Percentiles rank a stretch among this genome's conserved stretches.
Conservation (phyloP, 2,797 vertebrate species). For the Nasua narica region DNA sequence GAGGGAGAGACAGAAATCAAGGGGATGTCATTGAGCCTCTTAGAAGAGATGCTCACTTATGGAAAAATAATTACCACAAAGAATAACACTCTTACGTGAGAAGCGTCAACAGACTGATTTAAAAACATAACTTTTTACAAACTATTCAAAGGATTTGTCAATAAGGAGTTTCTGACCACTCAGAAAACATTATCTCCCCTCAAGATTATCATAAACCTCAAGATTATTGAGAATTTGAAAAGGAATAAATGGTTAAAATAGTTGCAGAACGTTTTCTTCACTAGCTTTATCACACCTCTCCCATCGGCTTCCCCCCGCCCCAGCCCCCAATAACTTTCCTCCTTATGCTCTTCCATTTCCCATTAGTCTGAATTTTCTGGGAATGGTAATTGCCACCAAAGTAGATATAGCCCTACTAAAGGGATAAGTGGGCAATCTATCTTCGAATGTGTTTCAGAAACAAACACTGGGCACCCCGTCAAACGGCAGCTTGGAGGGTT, state of each 20-base stretch:
- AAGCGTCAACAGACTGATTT: not conserved
- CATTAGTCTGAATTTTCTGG: not conserved
- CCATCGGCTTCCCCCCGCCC: not conserved
- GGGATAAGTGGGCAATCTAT: not conserved
- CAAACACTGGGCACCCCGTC: not conserved
- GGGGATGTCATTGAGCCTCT: not conserved
- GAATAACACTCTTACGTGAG: not conserved
- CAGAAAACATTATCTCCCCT: not conserved
- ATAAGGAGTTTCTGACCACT: not conserved
- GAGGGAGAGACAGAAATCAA: not conserved
- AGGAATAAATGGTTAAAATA: not conserved
- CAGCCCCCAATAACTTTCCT: not conserved
- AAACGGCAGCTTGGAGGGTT: not conserved
- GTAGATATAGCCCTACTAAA: not conserved
- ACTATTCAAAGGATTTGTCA: not conserved
- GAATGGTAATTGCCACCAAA: not conserved
- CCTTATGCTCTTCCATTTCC: not conserved
- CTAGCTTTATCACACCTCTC: not conserved
- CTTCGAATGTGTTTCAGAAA: not conserved
- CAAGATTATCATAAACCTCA: too few species aligned
- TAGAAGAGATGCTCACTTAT: not conserved
- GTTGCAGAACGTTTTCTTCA: not conserved
- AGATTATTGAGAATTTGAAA: not conserved
- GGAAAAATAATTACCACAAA: conserved; percentile 6
- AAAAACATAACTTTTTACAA: not conserved